Conservation (phyloP, 2,113 vertebrate genomes). For the Paradoxurus hermaphroditus region DNA sequence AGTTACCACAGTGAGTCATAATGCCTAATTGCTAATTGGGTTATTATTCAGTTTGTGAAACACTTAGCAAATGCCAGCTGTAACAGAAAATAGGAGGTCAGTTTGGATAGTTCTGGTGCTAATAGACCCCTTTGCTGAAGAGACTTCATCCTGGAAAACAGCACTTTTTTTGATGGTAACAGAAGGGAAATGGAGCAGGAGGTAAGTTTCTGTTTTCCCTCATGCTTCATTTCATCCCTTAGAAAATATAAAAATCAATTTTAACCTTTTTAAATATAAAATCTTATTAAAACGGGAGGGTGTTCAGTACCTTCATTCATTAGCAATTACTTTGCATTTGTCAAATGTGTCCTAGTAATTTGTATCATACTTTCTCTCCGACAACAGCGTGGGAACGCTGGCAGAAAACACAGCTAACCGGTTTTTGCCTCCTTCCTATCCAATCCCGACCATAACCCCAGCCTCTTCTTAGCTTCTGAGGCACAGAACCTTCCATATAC, state of each 20-base stretch:
- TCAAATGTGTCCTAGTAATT: not conserved
- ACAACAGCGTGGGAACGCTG: not conserved
- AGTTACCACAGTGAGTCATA: not conserved
- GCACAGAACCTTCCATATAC: not conserved
- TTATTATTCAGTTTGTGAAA: slow-evolving; percentile 25
- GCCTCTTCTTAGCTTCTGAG: not conserved
- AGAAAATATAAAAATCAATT: not conserved
- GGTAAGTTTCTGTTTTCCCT: not conserved
- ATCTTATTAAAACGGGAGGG: not conserved
- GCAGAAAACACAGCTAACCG: not conserved
- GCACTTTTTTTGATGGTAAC: not conserved
- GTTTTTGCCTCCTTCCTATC: not conserved
- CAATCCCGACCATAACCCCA: not conserved
- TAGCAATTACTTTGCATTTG: not conserved
- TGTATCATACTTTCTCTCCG: not conserved
- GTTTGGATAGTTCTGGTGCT: not conserved
- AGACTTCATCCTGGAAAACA: not conserved
- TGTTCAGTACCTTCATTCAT: not conserved
- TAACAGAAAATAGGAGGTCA: not conserved
- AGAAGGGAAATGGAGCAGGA: not conserved
- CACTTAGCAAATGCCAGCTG: slow-evolving; percentile 21
- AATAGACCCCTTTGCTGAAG: not conserved
- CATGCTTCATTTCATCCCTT: not conserved
- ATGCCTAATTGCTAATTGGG: not conserved
- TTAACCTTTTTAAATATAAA: not conserved